These are phyloP conservation scores for Salminus brasiliensis DNA, from an alignment of 2,113 vertebrate species.

Conservation along the genomic window DNA sequence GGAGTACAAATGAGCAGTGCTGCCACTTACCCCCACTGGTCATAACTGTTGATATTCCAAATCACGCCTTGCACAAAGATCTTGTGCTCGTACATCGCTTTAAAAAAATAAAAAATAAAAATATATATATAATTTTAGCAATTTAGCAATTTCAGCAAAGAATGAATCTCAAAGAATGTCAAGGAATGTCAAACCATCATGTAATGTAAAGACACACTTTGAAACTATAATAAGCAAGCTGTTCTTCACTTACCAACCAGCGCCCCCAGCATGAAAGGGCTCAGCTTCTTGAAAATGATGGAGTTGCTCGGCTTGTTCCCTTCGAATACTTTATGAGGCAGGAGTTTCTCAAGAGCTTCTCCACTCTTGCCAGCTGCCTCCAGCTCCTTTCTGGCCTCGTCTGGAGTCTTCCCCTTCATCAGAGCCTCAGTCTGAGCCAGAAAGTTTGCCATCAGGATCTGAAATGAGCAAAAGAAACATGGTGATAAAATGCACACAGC, in stretches of 20 bases:
- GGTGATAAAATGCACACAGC: background rate
- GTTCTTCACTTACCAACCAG: slow-evolving; percentile 83
- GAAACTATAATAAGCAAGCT: background rate
- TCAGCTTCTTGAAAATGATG: slow-evolving; percentile 90
- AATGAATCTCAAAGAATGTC: background rate
- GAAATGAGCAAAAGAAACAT: background rate
- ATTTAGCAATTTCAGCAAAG: background rate
- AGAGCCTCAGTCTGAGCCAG: slow-evolving; percentile 95
- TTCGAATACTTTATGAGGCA: slow-evolving; percentile 96
- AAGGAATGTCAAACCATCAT: background rate
- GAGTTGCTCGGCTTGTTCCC: slow-evolving; percentile 98
- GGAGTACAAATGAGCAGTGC: background rate
- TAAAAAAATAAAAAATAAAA: slow-evolving; percentile 30
- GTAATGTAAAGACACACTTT: background rate
- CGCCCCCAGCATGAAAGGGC: slow-evolving; percentile 87
- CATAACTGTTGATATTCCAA: slow-evolving; percentile 98
- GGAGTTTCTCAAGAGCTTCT: slow-evolving; percentile 82
- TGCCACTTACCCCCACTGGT: slow-evolving; percentile 97
- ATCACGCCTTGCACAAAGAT: slow-evolving; percentile 96
- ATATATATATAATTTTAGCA: background rate
- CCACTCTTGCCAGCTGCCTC: slow-evolving; percentile 79
- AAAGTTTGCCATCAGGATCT: slow-evolving; percentile 97
- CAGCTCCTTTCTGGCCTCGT: slow-evolving; percentile 89
- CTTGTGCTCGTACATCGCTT: slow-evolving; percentile 99
- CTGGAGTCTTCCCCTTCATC: slow-evolving; percentile 91